Conservation (phyloP, 2,113 vertebrate species). For the Leiothrix lutea region DNA sequence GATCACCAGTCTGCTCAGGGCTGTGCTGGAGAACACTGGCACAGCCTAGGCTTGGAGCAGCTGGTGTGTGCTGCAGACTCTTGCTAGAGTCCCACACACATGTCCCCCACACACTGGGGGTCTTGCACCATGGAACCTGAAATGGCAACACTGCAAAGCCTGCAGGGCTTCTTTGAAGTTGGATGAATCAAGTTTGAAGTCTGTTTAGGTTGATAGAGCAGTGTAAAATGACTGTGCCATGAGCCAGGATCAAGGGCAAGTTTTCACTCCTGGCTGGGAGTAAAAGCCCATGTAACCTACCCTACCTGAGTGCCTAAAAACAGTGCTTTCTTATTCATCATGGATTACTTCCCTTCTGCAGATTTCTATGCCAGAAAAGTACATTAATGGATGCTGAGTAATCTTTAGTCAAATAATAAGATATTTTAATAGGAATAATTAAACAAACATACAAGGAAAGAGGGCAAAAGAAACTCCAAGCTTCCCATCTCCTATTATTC, state of each 20-base stretch:
- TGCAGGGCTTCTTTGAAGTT: not conserved
- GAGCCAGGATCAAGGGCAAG: not conserved
- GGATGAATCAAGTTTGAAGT: not conserved
- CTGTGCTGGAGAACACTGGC: not conserved
- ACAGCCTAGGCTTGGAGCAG: not conserved
- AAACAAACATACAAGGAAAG: not conserved
- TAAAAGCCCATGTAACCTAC: not conserved
- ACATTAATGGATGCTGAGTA: not conserved
- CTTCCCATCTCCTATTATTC: not conserved
- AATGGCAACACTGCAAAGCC: not conserved
- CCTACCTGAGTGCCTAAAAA: not conserved
- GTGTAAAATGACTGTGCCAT: not conserved
- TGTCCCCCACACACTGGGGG: not conserved
- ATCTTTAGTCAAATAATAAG: not conserved
- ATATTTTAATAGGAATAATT: not conserved
- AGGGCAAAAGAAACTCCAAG: not conserved
- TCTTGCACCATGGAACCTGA: not conserved
- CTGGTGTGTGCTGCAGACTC: not conserved
- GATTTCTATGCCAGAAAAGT: not conserved
- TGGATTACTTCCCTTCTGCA: not conserved
- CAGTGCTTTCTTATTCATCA: not conserved
- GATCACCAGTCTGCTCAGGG: not conserved
- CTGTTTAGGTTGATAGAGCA: not conserved
- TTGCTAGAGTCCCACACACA: accelerated
- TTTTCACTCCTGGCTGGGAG: not conserved